These are phyloP conservation scores for Tangara arthus DNA, from an alignment of 2,797 vertebrate species.

Conservation along the genomic window DNA sequence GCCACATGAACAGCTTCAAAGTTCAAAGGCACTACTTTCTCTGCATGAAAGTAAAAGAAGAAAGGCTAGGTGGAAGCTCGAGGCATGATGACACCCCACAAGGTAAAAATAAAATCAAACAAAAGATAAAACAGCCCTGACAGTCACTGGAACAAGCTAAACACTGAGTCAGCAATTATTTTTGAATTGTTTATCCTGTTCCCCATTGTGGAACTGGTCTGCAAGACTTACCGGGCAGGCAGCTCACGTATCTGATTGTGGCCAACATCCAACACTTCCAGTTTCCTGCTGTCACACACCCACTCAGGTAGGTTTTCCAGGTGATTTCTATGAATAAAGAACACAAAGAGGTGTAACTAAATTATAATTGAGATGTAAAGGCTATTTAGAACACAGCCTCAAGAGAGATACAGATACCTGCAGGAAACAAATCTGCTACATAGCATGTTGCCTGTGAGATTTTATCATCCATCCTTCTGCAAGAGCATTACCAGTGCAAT, in stretches of 20 bases:
- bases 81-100: neutral
- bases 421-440: neutral
- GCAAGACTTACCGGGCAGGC: slow-evolving; percentile 85
- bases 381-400: neutral
- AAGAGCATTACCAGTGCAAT: neutral
- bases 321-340: slow-evolving; percentile 81
- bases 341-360: slow-evolving; percentile 8
- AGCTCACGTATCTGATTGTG: slow-evolving; percentile 91
- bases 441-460: neutral
- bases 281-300: slow-evolving; percentile 90
- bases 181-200: neutral
- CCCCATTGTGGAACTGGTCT: neutral
- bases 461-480: neutral
- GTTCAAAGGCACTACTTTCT: slow-evolving; percentile 29
- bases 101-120: slow-evolving; percentile 49
- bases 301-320: slow-evolving; percentile 91
- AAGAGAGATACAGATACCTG: neutral
- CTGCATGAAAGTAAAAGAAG: slow-evolving; percentile 31
- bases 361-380: neutral
- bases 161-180: slow-evolving; percentile 48
- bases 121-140: slow-evolving; percentile 24
- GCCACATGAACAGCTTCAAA: neutral
- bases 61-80: slow-evolving; percentile 15
- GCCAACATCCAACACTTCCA: slow-evolving; percentile 93
- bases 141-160: slow-evolving; percentile 27